These are phyloP conservation scores for Brenthis daphne DNA, from an alignment of 2,888 invertebrate species.

Conservation along the genomic window DNA sequence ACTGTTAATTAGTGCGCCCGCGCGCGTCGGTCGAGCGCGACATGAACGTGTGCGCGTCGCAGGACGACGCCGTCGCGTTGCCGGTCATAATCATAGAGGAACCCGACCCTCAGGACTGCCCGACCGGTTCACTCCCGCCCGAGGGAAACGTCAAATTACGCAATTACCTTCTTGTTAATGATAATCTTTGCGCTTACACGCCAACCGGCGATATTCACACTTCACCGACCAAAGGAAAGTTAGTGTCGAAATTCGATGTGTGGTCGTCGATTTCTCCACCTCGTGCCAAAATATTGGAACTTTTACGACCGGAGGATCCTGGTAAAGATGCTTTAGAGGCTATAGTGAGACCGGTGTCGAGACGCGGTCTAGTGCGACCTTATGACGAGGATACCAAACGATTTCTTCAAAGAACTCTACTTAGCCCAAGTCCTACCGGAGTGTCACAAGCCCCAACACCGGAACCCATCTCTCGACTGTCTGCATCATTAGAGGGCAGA, in stretches of 20 bases:
- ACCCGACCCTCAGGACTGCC: constrained; percentile 58
- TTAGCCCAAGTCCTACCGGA: constrained; percentile 59
- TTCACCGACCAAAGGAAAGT: constrained; percentile 62
- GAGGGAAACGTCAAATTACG: constrained; percentile 68
- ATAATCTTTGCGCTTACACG: constrained; percentile 66
- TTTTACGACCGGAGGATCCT: constrained; percentile 68
- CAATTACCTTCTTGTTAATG: constrained; percentile 65
- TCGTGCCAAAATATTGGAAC: constrained; percentile 66
- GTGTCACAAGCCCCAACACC: constrained; percentile 47
- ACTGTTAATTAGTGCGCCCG: constrained; percentile 46
- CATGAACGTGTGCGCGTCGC: constrained; percentile 52
- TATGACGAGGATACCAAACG: constrained; percentile 70
- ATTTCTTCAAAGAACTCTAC: constrained; percentile 68
- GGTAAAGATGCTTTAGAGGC: constrained; percentile 70
- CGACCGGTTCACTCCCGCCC: constrained; percentile 55
- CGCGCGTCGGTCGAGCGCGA: constrained; percentile 59
- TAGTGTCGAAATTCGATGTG: constrained; percentile 67
- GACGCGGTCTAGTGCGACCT: constrained; percentile 65
- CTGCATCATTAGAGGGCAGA: constrained; percentile 29
- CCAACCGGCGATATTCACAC: constrained; percentile 67
- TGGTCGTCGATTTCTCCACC: constrained; percentile 63
- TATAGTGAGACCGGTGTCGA: constrained; percentile 68
- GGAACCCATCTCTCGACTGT: constrained; percentile 46
- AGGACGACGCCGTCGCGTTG: constrained; percentile 43
- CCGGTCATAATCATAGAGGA: constrained; percentile 61